Evolutionary conservation across 2,888 invertebrate genomes (phyloP), one percentile per base, ranked within the genome.

Genomic region (Ormyrus labotus): DNA sequence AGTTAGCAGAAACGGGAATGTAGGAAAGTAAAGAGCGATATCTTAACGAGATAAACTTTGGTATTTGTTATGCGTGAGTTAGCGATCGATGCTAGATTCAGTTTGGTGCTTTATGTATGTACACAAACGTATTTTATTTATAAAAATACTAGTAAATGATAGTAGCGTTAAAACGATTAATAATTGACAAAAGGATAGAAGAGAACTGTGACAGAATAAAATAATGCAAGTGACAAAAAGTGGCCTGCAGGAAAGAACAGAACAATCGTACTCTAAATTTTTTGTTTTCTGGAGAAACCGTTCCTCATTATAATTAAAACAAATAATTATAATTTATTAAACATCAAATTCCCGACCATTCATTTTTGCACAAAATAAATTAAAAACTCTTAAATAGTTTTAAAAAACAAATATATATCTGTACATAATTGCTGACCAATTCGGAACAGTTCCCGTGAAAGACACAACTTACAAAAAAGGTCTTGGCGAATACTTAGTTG

Each of bases 11-110:
- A 78, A 82, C 72, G 83, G 86, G 84, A 87, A 85, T 86, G 85
- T 84, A 84, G 80, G 83, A 83, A 83, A 85, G 85, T 83, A 85
- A 85, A 84, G 80, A 83, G 79, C 83, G 82, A 85, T 84, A 83
- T 87, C 87, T 89, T 87, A 87, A 87, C 88, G 88, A 85, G 86
- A 88, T 89, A 89, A 90, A 89, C 90, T 90, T 90, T 90, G 90
- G 90, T 90, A 90, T 90, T 87, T 89, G 86, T 87, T 86, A 87
- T 89, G 86, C 85, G 86, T 87, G 87, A 85, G 85, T 85, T 84
- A 86, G 86, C 86, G 79, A 86, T 82, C 73, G 81, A 80, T 81
- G 71, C 74, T 82, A 67, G 65, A 70, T 81, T 80, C 72, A 77
- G 83, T 84, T 81, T 82, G 83, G 78, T 82, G 77, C 74, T 78